phyloP scores from a whole-genome alignment of 2,888 invertebrate genomes.

The Pedicia rivosa region DNA sequence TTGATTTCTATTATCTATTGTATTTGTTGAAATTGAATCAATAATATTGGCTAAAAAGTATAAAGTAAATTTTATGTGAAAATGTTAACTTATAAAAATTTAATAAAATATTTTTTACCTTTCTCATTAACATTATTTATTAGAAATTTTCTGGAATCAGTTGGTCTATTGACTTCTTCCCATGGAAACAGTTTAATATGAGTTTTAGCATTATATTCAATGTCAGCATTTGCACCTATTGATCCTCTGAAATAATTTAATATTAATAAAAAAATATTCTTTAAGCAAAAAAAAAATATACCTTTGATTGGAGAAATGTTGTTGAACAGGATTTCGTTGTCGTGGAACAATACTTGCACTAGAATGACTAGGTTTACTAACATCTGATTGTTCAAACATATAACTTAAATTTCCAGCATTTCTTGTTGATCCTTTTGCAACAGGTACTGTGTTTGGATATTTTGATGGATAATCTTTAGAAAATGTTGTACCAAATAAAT shows the following conservation, averaged over 20 bases:
- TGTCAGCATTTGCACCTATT: not conserved
- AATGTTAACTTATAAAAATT: no score
- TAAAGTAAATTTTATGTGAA: no score
- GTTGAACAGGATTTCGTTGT: conserved; percentile 22
- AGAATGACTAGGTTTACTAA: conserved; percentile 11
- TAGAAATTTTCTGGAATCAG: not conserved
- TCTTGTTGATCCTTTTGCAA: conserved; percentile 17
- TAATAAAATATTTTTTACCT: no score
- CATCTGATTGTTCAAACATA: conserved; percentile 17
- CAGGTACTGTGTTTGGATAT: conserved; percentile 25
- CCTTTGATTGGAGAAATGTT: no score
- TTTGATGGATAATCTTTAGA: conserved; percentile 19
- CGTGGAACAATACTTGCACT: conserved; percentile 21
- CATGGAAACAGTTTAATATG: conserved; percentile 20
- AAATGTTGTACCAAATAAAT: conserved; percentile 29
- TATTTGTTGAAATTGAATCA: conserved; percentile 15
- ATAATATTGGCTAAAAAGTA: no score
- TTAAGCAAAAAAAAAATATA: no score
- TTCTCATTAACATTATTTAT: no score
- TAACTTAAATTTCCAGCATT: conserved; percentile 19
- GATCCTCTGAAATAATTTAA: no score
- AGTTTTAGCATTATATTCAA: not conserved
- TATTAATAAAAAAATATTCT: no score
- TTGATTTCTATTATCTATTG: conserved; percentile 32
- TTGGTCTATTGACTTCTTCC: conserved; percentile 1